phyloP scores from a whole-genome alignment of 1,140 invertebrate species.

The Periplaneta americana region DNA sequence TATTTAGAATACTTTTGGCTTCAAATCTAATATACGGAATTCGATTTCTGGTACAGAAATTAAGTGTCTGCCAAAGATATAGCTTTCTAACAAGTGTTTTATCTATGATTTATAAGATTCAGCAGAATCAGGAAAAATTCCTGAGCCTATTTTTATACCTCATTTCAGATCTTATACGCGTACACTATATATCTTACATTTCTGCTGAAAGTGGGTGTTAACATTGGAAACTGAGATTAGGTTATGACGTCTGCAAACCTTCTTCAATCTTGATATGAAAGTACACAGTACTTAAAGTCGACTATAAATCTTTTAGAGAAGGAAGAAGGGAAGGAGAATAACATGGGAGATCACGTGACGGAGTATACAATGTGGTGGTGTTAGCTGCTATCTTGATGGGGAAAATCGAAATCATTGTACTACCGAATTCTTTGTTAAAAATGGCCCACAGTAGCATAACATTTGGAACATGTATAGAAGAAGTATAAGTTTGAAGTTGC shows the following conservation, averaged over 20 bases:
- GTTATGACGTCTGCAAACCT: neutral
- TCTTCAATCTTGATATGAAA: neutral
- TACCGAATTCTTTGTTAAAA: neutral
- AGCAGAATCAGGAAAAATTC: too few species aligned
- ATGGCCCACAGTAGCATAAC: neutral
- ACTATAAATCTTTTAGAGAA: neutral
- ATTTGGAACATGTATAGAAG: too few species aligned
- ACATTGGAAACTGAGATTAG: neutral
- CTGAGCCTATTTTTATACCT: too few species aligned
- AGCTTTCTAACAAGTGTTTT: too few species aligned
- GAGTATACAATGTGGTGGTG: neutral
- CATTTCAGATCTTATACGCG: too few species aligned
- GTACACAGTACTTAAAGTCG: neutral
- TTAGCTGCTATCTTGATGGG: neutral
- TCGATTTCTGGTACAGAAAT: too few species aligned
- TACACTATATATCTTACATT: too few species aligned
- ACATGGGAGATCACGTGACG: neutral
- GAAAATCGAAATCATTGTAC: neutral
- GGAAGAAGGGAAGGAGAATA: neutral
- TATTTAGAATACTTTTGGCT: too few species aligned
- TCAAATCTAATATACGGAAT: too few species aligned
- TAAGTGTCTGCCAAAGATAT: too few species aligned
- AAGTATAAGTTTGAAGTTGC: too few species aligned
- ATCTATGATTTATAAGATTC: too few species aligned
- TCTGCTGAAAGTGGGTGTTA: neutral